Conservation (phyloP, 2,113 vertebrate genomes). For the Lipotes vexillifer region DNA sequence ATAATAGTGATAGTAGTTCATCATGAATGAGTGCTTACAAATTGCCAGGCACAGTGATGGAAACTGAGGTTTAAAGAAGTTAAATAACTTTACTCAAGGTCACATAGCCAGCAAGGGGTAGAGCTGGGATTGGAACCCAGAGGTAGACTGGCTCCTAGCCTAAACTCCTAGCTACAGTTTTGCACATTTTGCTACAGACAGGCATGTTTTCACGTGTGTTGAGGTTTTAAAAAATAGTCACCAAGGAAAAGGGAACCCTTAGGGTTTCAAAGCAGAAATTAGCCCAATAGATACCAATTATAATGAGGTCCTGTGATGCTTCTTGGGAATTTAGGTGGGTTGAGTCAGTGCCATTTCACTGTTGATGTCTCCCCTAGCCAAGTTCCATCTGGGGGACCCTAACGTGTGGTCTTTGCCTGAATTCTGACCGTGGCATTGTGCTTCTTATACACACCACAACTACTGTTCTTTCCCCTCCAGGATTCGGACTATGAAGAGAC, state of each 20-base stretch:
- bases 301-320: not conserved
- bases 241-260: not conserved
- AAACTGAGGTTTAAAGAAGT: not conserved
- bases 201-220: not conserved
- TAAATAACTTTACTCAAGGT: not conserved
- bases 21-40: not conserved
- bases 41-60: not conserved
- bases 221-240: not conserved
- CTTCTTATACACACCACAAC: not conserved
- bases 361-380: not conserved
- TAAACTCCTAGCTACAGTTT: not conserved
- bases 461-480: constrained; percentile 40
- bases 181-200: not conserved
- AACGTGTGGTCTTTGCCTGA: not conserved
- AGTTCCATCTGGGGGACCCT: not conserved
- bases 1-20: not conserved
- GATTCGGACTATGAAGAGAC: constrained; percentile 80
- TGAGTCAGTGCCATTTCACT: not conserved
- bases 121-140: not conserved
- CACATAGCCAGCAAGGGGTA: not conserved
- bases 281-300: not conserved
- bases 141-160: not conserved
- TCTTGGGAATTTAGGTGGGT: not conserved
- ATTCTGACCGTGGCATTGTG: accelerated
- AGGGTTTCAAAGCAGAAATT: not conserved